These are phyloP conservation scores for Myotis lucifugus DNA, from an alignment of 2,113 vertebrate species.

Conservation along the genomic window DNA sequence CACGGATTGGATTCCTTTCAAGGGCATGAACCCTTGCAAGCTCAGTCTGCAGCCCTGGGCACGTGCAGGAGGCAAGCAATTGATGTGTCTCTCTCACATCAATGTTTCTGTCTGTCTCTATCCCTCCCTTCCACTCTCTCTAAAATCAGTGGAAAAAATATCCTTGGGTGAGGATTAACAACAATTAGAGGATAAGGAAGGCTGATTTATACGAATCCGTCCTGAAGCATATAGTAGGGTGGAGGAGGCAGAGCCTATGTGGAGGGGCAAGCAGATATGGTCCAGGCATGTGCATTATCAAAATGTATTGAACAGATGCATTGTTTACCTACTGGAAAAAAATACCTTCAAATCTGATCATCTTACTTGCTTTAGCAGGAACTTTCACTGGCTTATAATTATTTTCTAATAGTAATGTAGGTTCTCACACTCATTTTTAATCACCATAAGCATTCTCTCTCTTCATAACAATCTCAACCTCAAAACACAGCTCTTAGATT, in stretches of 20 bases:
- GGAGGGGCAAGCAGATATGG: background rate
- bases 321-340: background rate
- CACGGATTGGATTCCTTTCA: too few species aligned
- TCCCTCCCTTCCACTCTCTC: too few species aligned
- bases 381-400: background rate
- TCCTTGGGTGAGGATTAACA: too few species aligned
- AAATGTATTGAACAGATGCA: background rate
- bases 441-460: constrained; percentile 4
- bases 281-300: background rate
- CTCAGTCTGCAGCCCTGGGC: too few species aligned
- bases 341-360: background rate
- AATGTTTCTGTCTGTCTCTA: too few species aligned
- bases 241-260: background rate
- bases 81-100: too few species aligned
- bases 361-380: background rate
- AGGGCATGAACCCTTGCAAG: too few species aligned
- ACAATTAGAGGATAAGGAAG: background rate
- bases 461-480: background rate
- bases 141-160: too few species aligned
- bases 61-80: too few species aligned
- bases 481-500: constrained; percentile 35
- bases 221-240: background rate
- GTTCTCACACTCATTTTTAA: constrained; percentile 28
- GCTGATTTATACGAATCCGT: background rate
- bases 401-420: constrained; percentile 34